Conservation (phyloP, 2,113 vertebrate genomes). For the Poeciliopsis retropinna region DNA sequence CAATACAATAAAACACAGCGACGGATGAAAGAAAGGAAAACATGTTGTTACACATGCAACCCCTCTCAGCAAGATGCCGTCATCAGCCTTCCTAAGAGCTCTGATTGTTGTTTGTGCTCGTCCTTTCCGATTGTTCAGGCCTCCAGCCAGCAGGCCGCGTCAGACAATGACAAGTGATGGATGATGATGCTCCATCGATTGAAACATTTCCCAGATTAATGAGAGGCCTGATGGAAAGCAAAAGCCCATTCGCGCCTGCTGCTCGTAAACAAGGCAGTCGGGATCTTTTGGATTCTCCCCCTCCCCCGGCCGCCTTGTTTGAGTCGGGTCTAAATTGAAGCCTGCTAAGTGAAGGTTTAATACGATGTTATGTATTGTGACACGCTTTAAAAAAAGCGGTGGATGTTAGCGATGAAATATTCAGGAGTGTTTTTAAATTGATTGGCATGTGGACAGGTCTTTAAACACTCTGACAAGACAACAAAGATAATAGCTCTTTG, state of each 20-base stretch:
- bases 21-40: too few species aligned
- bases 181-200: conserved; percentile 62
- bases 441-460: not conserved
- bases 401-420: conserved; percentile 16
- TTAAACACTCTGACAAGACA: not conserved
- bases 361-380: conserved; percentile 8
- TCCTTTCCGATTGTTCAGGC: conserved; percentile 33
- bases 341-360: conserved; percentile 29
- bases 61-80: not conserved
- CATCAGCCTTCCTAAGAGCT: conserved; percentile 7
- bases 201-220: conserved; percentile 58
- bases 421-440: conserved; percentile 5
- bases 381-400: not conserved
- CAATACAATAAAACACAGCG: not conserved
- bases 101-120: conserved; percentile 9
- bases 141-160: conserved; percentile 27
- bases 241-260: conserved; percentile 22
- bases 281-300: conserved; percentile 25
- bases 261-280: conserved; percentile 51
- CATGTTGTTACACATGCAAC: not conserved
- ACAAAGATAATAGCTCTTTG: not conserved
- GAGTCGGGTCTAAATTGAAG: conserved; percentile 24
- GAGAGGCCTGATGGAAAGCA: conserved; percentile 51
- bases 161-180: conserved; percentile 51
- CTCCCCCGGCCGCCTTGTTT: conserved; percentile 19